Evolutionary conservation across 2,888 invertebrate genomes (phyloP).

Genomic region (Diaperis boleti): DNA sequence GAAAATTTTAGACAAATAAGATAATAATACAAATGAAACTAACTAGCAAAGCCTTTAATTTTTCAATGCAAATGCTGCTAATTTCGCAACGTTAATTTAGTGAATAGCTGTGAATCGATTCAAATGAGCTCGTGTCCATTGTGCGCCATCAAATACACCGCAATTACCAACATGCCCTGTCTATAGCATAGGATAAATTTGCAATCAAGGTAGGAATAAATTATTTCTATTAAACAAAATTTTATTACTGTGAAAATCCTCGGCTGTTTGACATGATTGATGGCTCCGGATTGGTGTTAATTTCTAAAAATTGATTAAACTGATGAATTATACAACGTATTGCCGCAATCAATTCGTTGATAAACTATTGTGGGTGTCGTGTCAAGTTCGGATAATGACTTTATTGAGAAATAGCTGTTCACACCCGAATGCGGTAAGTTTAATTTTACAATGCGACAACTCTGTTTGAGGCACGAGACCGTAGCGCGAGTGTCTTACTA

Average conservation of each 20-base stretch:
- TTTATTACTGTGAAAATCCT: neutral
- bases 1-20: too few species aligned
- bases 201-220: constrained; percentile 8
- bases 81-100: neutral
- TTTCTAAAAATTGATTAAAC: constrained; percentile 2
- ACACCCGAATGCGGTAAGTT: too few species aligned
- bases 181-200: constrained; percentile 18
- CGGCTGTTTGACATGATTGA: neutral
- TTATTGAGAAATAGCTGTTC: too few species aligned
- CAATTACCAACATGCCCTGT: constrained; percentile 18
- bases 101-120: constrained; percentile 15
- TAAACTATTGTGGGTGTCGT: too few species aligned
- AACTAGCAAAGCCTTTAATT: neutral
- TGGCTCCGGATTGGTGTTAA: neutral
- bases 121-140: constrained; percentile 22
- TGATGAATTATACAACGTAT: too few species aligned
- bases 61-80: constrained; percentile 1
- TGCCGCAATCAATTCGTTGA: too few species aligned
- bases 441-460: too few species aligned
- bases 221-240: constrained; percentile 18
- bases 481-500: too few species aligned
- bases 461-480: too few species aligned
- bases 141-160: constrained; percentile 12
- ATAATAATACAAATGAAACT: too few species aligned
- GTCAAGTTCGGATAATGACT: too few species aligned